These are phyloP conservation scores for Hemichromis elongatus DNA, from an alignment of 2,113 vertebrate genomes.

Conservation along the genomic window DNA sequence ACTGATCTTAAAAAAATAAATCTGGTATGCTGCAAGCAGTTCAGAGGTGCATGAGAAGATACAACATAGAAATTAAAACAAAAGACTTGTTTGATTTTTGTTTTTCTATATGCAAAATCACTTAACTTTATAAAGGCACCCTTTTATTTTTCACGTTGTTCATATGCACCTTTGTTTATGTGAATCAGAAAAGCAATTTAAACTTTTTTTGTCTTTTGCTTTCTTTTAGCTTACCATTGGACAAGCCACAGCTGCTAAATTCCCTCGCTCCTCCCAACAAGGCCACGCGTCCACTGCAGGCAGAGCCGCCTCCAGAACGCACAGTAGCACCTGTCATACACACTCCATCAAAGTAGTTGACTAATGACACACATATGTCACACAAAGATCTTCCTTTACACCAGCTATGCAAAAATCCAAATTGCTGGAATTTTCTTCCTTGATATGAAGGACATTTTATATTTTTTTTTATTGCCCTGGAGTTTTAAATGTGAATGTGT, in stretches of 20 bases:
- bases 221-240: constrained; percentile 83
- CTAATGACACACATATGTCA: constrained; percentile 49
- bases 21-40: background rate
- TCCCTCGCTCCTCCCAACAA: constrained; percentile 79
- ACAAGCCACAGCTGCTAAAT: constrained; percentile 87
- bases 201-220: background rate
- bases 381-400: background rate
- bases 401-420: background rate
- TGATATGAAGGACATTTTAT: background rate
- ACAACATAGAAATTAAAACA: background rate
- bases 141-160: background rate
- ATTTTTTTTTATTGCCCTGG: background rate
- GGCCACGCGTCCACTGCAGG: constrained; percentile 48
- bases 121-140: background rate
- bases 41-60: background rate
- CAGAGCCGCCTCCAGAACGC: constrained; percentile 71
- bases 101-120: background rate
- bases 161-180: background rate
- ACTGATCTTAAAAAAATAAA: background rate
- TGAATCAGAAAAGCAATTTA: background rate
- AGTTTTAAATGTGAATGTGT: background rate
- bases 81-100: background rate
- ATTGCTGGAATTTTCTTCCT: background rate
- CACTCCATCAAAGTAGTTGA: constrained; percentile 94
- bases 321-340: constrained; percentile 59